Percentiles rank a stretch among this genome's conserved stretches.
phyloP scores from a whole-genome alignment of 2,113 vertebrate genomes.

The Centropus bengalensis region DNA sequence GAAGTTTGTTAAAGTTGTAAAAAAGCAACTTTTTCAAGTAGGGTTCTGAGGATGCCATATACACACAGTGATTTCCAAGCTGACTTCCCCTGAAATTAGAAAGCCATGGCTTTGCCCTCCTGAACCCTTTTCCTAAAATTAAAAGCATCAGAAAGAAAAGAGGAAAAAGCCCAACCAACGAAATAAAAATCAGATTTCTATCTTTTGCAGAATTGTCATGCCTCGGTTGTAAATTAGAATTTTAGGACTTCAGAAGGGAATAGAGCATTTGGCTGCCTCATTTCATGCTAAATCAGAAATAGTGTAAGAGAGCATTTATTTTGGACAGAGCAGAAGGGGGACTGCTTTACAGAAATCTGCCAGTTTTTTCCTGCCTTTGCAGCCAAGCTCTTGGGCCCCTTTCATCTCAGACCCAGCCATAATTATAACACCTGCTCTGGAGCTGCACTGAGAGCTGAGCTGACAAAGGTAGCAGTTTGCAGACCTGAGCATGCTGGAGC shows the following conservation, averaged over 20 bases:
- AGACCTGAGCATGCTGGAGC: neutral
- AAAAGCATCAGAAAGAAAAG: neutral
- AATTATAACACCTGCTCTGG: conserved; percentile 43
- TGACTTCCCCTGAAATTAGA: neutral
- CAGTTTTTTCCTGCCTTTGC: neutral
- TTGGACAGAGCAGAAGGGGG: neutral
- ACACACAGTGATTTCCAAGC: neutral
- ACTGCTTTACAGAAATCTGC: neutral
- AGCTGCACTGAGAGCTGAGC: neutral
- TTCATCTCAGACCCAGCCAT: conserved; percentile 10
- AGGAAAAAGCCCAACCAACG: neutral
- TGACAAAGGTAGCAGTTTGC: neutral
- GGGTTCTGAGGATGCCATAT: neutral
- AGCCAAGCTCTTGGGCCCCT: neutral
- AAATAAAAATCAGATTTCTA: neutral
- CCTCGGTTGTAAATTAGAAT: neutral
- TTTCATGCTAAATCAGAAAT: neutral
- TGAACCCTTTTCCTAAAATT: neutral
- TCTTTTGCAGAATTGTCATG: neutral
- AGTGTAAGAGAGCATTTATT: neutral
- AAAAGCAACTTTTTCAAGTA: neutral
- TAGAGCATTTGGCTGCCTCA: neutral
- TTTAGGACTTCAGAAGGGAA: neutral
- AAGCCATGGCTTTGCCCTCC: neutral
- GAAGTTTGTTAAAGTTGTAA: neutral